Conservation (phyloP, 2,113 vertebrate genomes). For the Myotis yumanensis region DNA sequence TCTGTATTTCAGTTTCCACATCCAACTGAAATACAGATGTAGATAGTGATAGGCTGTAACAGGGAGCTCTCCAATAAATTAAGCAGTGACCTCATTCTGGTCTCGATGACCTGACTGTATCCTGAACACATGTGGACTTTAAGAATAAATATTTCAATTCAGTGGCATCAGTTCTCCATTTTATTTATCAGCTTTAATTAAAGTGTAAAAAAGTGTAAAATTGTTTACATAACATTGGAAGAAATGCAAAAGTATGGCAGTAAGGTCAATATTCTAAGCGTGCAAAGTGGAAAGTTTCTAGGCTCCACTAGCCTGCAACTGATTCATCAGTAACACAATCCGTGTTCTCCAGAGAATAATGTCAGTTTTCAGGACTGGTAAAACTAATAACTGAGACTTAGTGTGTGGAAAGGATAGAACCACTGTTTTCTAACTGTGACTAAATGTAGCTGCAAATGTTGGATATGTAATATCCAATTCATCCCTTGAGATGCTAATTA, state of each 20-base stretch:
- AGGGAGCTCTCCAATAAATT: not conserved
- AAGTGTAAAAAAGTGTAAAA: not conserved
- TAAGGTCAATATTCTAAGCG: not conserved
- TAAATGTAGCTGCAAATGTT: conserved; percentile 47
- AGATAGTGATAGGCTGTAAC: not conserved
- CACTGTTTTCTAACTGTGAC: conserved; percentile 47
- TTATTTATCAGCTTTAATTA: conserved; percentile 25
- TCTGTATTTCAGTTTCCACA: not conserved
- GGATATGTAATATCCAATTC: conserved; percentile 1
- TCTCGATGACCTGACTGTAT: not conserved
- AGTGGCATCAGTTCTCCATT: not conserved
- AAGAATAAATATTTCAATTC: conserved; percentile 25
- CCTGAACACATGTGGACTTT: not conserved
- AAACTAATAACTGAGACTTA: not conserved
- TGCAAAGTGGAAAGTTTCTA: not conserved
- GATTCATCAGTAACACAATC: not conserved
- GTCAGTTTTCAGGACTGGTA: conserved; percentile 15
- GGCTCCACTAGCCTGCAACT: not conserved
- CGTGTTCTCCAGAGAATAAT: not conserved
- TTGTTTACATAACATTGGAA: not conserved
- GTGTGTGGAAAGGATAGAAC: conserved; percentile 35
- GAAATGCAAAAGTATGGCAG: not conserved
- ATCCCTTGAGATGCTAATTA: conserved; percentile 63
- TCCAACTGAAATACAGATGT: not conserved
- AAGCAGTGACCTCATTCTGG: not conserved